Evolutionary conservation across 2,797 vertebrate species (phyloP), one percentile per base, ranked within the genome.

Genomic region (Prionace glauca): DNA sequence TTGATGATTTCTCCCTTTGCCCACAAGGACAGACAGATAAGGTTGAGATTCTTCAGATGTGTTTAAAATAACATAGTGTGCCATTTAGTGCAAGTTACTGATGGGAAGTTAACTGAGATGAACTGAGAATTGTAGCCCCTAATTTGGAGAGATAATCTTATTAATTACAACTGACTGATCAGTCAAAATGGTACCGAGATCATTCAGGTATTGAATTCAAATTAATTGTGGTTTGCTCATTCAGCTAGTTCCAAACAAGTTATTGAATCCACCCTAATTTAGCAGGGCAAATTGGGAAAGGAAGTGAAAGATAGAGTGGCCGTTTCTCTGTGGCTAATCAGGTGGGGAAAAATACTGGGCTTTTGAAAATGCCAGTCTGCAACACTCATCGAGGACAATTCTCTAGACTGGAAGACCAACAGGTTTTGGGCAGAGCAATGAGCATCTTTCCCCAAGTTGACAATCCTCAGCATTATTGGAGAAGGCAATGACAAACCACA

Each of bases 111-210:
- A 92, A 92, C 62, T 92, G 60, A 60, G 26, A 56, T 16, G 56
- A 60, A 60, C 87, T 62, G 29, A n/a, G 10, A 69, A 92, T 92
- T 67, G 36, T 67, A 67, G n/a, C 62, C 22, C n/a, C 60, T 18
- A 22, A 36, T 24, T 36, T 41, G 36, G 0, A 67, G 20, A 67
- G 62, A 3, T 24, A 92, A n/a, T 67, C 90, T 36, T n/a, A 5
- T 32, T n/a, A 41, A 29, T 22, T 36, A 41, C 2, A 36, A 41
- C 12, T 67, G 62, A 67, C 10, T 12, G 60, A 92, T 20, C 62
- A 69, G 56, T 90, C 87, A 90, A 62, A 90, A 65, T 88, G 88
- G 32, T 92, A n/a, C 62, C 62, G 29, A n/a, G 65, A 92, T 41
- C n/a, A 24, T 92, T 69, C 90, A 92, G 32, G 24, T 67, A 24